phyloP scores from a whole-genome alignment of 2,113 vertebrate species.

The Rhodinocichla rosea region DNA sequence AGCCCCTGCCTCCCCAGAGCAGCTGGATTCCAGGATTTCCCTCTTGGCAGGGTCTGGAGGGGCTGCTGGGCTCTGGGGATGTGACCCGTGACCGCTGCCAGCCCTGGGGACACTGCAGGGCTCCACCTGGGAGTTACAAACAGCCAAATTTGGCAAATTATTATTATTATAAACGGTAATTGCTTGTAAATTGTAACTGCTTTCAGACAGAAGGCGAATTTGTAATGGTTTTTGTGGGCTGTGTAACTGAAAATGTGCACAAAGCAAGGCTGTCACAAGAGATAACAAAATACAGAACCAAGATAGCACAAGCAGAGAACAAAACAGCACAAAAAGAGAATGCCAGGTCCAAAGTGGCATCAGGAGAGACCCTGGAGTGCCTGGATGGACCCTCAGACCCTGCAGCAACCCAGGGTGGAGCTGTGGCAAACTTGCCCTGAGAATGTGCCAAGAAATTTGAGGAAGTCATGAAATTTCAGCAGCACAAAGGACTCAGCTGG shows the following conservation, averaged over 20 bases:
- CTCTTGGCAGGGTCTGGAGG: neutral
- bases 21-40: fast-evolving
- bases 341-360: neutral
- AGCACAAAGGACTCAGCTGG: no score
- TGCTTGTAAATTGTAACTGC: neutral
- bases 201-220: neutral
- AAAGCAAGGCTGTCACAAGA: neutral
- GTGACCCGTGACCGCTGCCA: fast-evolving
- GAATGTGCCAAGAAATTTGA: neutral
- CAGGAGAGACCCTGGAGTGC: neutral
- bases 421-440: neutral
- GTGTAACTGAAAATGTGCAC: neutral
- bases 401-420: neutral
- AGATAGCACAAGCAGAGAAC: neutral
- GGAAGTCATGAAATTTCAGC: neutral
- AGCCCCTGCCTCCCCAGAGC: neutral
- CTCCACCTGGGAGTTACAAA: neutral
- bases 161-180: no score
- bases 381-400: neutral
- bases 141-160: neutral
- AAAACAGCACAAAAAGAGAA: neutral
- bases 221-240: neutral
- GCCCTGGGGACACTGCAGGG: neutral
- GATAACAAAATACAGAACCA: neutral
- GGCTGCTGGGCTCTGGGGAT: fast-evolving